Percentiles rank a stretch among this genome's conserved stretches.
Evolutionary conservation across 37 sponge, comb jelly and placozoan genomes (phyloP).

Genomic region (Eunapius fragilis): DNA sequence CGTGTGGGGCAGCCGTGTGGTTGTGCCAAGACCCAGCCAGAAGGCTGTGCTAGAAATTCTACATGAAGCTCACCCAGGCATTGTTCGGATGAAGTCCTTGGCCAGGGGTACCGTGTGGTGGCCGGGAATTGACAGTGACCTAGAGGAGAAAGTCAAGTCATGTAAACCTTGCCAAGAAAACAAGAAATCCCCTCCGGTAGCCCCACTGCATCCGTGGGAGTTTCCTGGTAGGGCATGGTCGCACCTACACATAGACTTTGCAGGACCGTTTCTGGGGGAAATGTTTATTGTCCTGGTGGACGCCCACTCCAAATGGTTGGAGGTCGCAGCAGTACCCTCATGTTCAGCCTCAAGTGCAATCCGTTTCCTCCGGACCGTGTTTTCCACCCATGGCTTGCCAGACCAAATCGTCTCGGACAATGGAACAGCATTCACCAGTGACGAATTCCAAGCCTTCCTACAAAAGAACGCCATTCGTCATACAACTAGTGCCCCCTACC

Average conservation of each 20-base stretch:
- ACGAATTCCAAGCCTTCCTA: not conserved
- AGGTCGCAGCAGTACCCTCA: not conserved
- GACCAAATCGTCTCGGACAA: too few species aligned
- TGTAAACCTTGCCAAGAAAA: not conserved
- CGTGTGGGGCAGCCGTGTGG: slow-evolving; percentile 9
- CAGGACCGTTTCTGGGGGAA: not conserved
- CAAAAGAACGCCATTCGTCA: not conserved
- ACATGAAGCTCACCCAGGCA: not conserved
- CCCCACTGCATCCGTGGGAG: slow-evolving; percentile 14
- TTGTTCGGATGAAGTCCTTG: not conserved
- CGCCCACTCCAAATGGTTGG: slow-evolving; percentile 10
- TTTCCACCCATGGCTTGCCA: not conserved
- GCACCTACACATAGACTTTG: not conserved
- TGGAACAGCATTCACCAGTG: not conserved
- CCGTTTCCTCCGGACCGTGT: not conserved
- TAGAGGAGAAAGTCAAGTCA: not conserved
- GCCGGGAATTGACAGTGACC: not conserved
- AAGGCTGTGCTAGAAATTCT: not conserved
- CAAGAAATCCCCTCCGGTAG: not conserved
- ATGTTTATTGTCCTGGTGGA: not conserved
- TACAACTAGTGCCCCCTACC: not conserved
- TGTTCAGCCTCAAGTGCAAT: not conserved
- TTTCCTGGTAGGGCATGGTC: not conserved
- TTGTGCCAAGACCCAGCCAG: not conserved
- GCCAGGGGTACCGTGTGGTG: slow-evolving; percentile 1